phyloP scores from a whole-genome alignment of 2,888 invertebrate genomes.

The Merodon equestris region DNA sequence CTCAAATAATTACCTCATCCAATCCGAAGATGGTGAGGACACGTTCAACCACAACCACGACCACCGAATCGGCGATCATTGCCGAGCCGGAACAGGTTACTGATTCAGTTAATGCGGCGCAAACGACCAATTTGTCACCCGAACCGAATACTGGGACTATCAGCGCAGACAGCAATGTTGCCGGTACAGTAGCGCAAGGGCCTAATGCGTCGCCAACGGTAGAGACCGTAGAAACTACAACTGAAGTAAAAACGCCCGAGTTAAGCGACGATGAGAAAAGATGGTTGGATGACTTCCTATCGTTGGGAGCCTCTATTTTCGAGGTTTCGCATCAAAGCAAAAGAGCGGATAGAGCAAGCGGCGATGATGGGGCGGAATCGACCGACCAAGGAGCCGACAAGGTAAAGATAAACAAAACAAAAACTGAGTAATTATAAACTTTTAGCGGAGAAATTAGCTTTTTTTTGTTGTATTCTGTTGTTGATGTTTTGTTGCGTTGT shows the following conservation, averaged over 20 bases:
- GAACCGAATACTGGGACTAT: constrained; percentile 39
- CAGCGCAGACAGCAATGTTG: constrained; percentile 17
- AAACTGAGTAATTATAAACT: constrained; percentile 54
- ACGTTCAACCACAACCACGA: constrained; percentile 46
- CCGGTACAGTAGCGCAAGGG: neutral
- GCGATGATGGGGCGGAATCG: constrained; percentile 22
- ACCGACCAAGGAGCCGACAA: constrained; percentile 25
- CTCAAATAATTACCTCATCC: constrained; percentile 73
- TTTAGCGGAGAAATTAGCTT: constrained; percentile 65
- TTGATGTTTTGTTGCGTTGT: constrained; percentile 15
- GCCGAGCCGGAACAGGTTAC: constrained; percentile 16
- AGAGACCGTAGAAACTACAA: constrained; percentile 30
- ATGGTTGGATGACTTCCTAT: constrained; percentile 76
- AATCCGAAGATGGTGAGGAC: constrained; percentile 56
- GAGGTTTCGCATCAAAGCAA: constrained; percentile 69
- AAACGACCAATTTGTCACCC: constrained; percentile 16
- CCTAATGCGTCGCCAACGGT: constrained; percentile 15
- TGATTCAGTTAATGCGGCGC: constrained; percentile 4
- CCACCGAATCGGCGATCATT: constrained; percentile 32
- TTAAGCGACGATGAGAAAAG: constrained; percentile 75
- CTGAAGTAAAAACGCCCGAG: constrained; percentile 70
- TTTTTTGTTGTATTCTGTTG: constrained; percentile 35
- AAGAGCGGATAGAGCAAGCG: constrained; percentile 23
- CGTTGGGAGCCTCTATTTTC: constrained; percentile 76
- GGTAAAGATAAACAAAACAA: constrained; percentile 46